Evolutionary conservation across 2,113 vertebrate genomes (phyloP).

Genomic region (Antechinus flavipes): DNA sequence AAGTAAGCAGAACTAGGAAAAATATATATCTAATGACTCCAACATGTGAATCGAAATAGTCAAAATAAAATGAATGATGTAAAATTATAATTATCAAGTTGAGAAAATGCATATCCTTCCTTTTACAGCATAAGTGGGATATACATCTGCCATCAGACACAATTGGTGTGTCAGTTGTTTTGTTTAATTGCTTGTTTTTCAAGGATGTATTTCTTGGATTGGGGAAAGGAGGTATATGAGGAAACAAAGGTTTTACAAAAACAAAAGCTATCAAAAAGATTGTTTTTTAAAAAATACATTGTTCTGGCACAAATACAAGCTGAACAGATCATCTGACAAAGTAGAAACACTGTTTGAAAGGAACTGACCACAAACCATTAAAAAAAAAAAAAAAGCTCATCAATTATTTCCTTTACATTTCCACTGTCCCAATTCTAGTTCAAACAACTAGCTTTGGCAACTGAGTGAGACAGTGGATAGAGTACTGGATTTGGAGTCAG

Average conservation of each 20-base stretch:
- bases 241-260: background rate
- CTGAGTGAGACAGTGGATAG: background rate
- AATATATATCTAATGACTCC: background rate
- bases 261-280: background rate
- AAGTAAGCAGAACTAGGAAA: background rate
- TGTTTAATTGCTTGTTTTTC: background rate
- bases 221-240: background rate
- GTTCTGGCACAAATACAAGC: background rate
- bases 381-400: background rate
- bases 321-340: background rate
- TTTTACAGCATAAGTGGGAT: background rate
- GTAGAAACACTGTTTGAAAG: background rate
- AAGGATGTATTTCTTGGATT: background rate
- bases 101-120: background rate
- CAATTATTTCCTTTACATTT: background rate
- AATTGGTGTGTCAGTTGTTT: background rate
- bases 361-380: background rate
- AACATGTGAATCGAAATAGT: background rate
- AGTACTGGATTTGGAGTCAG: background rate
- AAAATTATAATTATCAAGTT: background rate
- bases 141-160: background rate
- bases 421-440: background rate
- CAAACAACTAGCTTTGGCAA: background rate
- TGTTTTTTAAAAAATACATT: background rate
- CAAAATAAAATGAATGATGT: background rate